phyloP scores from a whole-genome alignment of 2,888 invertebrate genomes.

The Choristoneura rosaceana region DNA sequence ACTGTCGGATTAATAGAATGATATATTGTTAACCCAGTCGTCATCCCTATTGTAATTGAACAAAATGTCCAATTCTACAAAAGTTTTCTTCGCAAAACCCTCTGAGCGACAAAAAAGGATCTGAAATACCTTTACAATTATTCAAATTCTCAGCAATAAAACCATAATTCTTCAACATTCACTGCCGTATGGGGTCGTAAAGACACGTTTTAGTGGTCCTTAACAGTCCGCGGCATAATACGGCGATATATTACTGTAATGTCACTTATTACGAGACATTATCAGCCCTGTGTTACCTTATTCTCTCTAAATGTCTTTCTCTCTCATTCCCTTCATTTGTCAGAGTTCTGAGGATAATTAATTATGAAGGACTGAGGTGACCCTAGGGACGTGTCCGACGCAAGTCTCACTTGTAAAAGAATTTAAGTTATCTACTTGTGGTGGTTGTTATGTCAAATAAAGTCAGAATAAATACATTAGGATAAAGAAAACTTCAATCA shows the following conservation, averaged over 20 bases:
- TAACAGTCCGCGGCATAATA: slow-evolving; percentile 28
- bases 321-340: slow-evolving; percentile 14
- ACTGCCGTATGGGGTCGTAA: slow-evolving; percentile 12
- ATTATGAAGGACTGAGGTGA: slow-evolving; percentile 12
- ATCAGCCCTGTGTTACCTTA: slow-evolving; percentile 11
- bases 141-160: slow-evolving; percentile 22
- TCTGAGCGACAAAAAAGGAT: not conserved
- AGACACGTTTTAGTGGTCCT: slow-evolving; percentile 10
- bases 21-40: no score
- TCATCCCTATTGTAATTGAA: no score
- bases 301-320: not conserved
- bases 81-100: no score
- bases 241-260: slow-evolving; percentile 25
- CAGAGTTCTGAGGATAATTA: slow-evolving; percentile 13
- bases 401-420: not conserved
- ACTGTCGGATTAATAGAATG: no score
- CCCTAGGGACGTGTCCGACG: not conserved
- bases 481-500: no score
- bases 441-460: not conserved
- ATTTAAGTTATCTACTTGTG: not conserved
- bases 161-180: slow-evolving; percentile 12
- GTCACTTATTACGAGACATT: slow-evolving; percentile 27
- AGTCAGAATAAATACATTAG: not conserved
- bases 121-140: slow-evolving; percentile 16
- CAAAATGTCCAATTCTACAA: no score